Percentiles rank a stretch among this genome's conserved stretches.
Conservation (phyloP, 2,797 vertebrate species). For the Lepus oiostolus region DNA sequence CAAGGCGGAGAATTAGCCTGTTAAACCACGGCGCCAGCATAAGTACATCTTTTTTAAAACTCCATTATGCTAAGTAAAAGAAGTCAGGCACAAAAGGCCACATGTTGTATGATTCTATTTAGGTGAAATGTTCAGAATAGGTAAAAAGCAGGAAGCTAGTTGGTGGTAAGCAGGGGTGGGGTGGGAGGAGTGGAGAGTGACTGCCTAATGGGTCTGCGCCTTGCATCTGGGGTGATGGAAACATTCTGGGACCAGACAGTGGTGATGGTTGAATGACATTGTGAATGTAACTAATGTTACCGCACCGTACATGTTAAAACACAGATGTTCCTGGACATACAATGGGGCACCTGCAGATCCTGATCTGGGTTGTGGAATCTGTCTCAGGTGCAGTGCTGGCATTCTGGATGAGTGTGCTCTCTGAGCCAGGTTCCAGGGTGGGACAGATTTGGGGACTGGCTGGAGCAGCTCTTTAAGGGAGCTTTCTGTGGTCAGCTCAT, state of each 20-base stretch:
- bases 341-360: not conserved
- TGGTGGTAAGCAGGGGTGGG: not conserved
- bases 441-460: not conserved
- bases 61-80: not conserved
- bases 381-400: not conserved
- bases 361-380: not conserved
- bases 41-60: no score
- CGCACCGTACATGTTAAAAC: not conserved
- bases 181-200: no score
- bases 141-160: not conserved
- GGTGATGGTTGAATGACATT: not conserved
- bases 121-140: not conserved
- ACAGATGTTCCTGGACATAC: not conserved
- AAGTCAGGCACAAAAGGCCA: not conserved
- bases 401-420: not conserved
- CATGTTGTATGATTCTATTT: no score
- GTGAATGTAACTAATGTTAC: not conserved
- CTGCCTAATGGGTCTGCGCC: not conserved
- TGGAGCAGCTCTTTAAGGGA: not conserved
- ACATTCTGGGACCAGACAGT: not conserved
- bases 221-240: not conserved
- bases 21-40: no score
- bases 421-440: not conserved
- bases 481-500: not conserved
- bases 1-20: no score